Percentiles rank a stretch among this genome's conserved stretches.
Conservation (phyloP, 2,113 vertebrate species). For the Oncorhynchus keta region DNA sequence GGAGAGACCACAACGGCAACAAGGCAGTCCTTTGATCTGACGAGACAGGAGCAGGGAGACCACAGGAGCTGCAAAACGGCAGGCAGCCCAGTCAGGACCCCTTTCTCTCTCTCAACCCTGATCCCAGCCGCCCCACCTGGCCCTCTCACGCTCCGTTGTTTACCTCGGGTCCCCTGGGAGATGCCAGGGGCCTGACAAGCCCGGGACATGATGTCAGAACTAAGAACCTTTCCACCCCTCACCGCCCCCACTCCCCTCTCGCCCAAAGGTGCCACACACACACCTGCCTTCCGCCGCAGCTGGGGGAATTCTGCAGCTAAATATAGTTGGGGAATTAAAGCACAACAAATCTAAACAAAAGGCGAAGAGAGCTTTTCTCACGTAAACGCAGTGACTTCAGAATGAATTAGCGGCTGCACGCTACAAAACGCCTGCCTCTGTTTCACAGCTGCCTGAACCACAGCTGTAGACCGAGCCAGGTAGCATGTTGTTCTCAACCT, state of each 20-base stretch:
- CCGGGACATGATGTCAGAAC: slow-evolving; percentile 69
- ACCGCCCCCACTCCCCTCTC: slow-evolving; percentile 2
- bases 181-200: slow-evolving; percentile 60
- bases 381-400: slow-evolving; percentile 52
- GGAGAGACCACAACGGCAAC: slow-evolving; percentile 70
- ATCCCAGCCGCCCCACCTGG: slow-evolving; percentile 61
- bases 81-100: slow-evolving; percentile 31
- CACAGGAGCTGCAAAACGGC: slow-evolving; percentile 56
- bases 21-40: slow-evolving; percentile 67
- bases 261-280: slow-evolving; percentile 53
- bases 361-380: slow-evolving; percentile 31
- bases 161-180: slow-evolving; percentile 35
- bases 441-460: slow-evolving; percentile 45
- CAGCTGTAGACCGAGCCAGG: slow-evolving; percentile 37
- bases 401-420: slow-evolving; percentile 48
- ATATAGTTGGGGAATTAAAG: slow-evolving; percentile 65
- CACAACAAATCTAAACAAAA: slow-evolving; percentile 66
- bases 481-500: slow-evolving; percentile 45
- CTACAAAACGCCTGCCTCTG: slow-evolving; percentile 37
- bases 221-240: slow-evolving; percentile 1
- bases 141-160: slow-evolving; percentile 56
- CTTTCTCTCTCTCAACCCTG: slow-evolving; percentile 22
- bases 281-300: slow-evolving; percentile 69
- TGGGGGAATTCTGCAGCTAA: slow-evolving; percentile 71
- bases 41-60: slow-evolving; percentile 61